Conservation (phyloP, 2,113 vertebrate genomes). For the Forbesichthys papilliferus region DNA sequence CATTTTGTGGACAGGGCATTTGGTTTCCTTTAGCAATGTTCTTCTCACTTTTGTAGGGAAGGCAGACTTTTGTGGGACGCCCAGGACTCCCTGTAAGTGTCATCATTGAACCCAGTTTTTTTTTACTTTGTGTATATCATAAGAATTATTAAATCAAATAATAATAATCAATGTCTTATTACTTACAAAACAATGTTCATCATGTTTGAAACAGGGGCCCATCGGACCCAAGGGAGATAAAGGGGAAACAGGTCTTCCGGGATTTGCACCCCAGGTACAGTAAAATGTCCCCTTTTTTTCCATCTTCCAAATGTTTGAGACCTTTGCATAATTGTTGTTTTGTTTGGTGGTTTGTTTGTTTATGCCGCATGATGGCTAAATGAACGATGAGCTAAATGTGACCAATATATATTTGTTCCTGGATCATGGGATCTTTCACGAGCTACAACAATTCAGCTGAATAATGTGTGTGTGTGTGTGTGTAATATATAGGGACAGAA, state of each 20-base stretch:
- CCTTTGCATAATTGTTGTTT: too few relatives aligned
- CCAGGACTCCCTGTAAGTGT: slow-evolving; percentile 70
- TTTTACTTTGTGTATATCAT: not conserved
- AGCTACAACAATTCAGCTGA: too few relatives aligned
- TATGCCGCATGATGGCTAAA: too few relatives aligned
- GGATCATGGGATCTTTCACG: too few relatives aligned
- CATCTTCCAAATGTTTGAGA: not conserved
- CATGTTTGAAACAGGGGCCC: slow-evolving; percentile 56
- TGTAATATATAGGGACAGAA: slow-evolving; percentile 71
- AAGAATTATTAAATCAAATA: not conserved
- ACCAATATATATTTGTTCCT: too few relatives aligned
- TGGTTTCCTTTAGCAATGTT: not conserved
- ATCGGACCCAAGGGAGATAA: slow-evolving; percentile 73
- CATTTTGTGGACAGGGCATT: not conserved
- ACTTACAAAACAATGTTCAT: not conserved
- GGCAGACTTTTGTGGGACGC: slow-evolving; percentile 42
- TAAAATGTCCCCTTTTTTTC: not conserved
- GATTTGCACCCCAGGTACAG: slow-evolving; percentile 67
- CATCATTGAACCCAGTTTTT: not conserved
- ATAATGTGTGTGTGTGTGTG: not conserved
- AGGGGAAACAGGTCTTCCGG: slow-evolving; percentile 66
- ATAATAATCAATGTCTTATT: not conserved
- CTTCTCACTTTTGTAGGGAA: slow-evolving; percentile 42
- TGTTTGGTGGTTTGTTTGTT: too few relatives aligned
- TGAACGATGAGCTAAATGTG: too few relatives aligned